Evolutionary conservation across 37 sponge, comb jelly and placozoan genomes (phyloP), one percentile per base, ranked within the genome.

Genomic region (Cliona cf. orientalis): DNA sequence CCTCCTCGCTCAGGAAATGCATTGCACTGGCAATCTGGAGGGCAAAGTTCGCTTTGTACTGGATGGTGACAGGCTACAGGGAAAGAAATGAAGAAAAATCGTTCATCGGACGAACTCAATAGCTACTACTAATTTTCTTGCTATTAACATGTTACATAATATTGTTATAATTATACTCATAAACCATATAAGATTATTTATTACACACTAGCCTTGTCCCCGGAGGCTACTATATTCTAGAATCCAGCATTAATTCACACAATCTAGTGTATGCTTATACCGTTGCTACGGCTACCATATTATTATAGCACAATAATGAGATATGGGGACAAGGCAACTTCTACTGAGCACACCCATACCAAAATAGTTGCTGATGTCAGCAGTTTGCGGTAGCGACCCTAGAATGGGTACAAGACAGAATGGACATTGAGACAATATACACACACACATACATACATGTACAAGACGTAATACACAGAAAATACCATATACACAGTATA

Each of bases 21-120:
- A 92, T 88, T 19, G 79, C 93, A 41, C 45, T 42, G 11, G 76
- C 79, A 21, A 92, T 75, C 43, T 92, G 93, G 42, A 76, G 49
- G 37, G 74, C 75, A 33, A 91, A 82, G 32, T 37, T 76, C 25
- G 86, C 33, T 28, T 74, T 76, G 43, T 72, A 40, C 53, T 78
- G 74, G 1, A 58, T 19, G 5, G 92, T 82, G 7, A 91, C 32
- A 19, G 82, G 76, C 87, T 86, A 46, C 31, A 46, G 73, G 32
- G 33, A 19, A 46, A 49, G 53, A 9, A 49, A 49, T 14, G 14
- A 9, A 49, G 14, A 14, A 49, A 49, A 49, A 49, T 49, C 53
- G 14, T 49, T 14, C 53, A 49, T 14, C 9, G 14, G 14, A 9
- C 9, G 53, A 19, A 49, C 14, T 14, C 53, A 49, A 19, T 9